These are phyloP conservation scores for Zygogramma bicolorata DNA, from an alignment of 2,888 invertebrate genomes.

Conservation along the genomic window DNA sequence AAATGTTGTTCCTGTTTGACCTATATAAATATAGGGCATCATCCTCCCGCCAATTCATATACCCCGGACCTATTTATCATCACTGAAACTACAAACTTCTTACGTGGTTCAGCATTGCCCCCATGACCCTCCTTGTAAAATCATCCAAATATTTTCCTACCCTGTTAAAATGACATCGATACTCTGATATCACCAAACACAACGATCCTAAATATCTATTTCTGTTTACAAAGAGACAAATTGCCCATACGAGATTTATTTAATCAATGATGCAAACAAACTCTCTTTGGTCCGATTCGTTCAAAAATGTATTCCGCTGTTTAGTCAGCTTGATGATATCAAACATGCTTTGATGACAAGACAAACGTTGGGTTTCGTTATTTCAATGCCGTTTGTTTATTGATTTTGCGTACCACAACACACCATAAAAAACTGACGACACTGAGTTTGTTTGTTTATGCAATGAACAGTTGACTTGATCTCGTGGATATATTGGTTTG, in stretches of 20 bases:
- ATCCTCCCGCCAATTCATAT: no score
- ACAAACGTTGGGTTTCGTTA: not conserved
- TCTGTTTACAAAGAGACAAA: not conserved
- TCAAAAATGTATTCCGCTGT: not conserved
- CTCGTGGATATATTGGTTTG: not conserved
- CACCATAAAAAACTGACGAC: not conserved
- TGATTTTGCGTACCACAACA: not conserved
- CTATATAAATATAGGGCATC: no score
- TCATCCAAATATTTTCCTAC: no score
- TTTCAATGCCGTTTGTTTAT: not conserved
- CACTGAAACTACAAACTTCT: no score
- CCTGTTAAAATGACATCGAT: not conserved
- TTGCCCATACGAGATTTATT: not conserved
- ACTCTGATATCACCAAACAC: not conserved
- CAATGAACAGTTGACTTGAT: not conserved
- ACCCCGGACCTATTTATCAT: no score
- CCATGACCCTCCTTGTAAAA: no score
- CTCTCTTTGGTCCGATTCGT: not conserved
- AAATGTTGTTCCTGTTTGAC: no score
- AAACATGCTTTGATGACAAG: constrained; percentile 5
- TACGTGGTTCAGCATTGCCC: no score
- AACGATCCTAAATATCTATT: not conserved
- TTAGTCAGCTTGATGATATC: constrained; percentile 2
- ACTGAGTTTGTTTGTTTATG: not conserved
- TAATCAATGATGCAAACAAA: not conserved